These are phyloP conservation scores for Bombus huntii DNA, from an alignment of 1,140 invertebrate species.

Conservation along the genomic window DNA sequence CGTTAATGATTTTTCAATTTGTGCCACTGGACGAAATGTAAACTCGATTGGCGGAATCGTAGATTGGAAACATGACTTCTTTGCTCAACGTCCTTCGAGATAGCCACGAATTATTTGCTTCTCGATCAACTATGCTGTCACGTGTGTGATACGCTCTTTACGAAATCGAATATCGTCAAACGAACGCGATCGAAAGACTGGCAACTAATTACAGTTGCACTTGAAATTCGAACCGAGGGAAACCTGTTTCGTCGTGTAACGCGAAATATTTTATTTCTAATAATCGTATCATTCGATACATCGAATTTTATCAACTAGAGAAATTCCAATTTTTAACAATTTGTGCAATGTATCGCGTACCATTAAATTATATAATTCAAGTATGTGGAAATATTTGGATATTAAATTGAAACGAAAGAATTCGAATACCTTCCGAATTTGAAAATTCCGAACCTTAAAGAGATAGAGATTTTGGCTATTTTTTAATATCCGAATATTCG, in stretches of 20 bases:
- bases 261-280: neutral
- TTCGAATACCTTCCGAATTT: no score
- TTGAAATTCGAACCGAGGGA: neutral
- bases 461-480: no score
- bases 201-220: neutral
- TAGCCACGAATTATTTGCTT: neutral
- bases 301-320: neutral
- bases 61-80: neutral
- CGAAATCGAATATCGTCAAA: neutral
- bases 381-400: neutral
- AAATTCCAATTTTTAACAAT: neutral
- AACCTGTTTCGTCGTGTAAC: neutral
- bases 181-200: neutral
- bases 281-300: neutral
- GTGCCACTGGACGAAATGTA: slow-evolving; percentile 19
- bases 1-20: neutral
- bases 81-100: neutral
- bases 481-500: neutral
- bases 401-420: neutral
- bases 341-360: neutral
- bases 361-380: neutral
- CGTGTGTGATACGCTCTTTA: neutral
- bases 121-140: neutral
- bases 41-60: neutral
- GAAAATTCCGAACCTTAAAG: no score